Evolutionary conservation across 1,140 invertebrate species (phyloP).

Genomic region (Drosophila sulfurigaster): DNA sequence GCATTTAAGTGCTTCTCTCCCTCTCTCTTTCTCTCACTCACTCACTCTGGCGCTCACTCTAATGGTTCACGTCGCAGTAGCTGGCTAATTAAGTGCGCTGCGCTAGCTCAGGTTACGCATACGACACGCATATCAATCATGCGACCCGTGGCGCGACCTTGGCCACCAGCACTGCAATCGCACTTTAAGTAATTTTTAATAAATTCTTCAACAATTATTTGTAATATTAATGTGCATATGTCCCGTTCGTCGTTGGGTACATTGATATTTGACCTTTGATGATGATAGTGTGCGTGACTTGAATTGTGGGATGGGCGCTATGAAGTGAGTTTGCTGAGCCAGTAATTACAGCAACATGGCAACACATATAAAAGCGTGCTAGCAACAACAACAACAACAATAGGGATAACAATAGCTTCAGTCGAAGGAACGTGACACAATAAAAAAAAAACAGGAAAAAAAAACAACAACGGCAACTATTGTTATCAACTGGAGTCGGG

Average conservation of each 20-base stretch:
- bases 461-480: slow-evolving; percentile 15
- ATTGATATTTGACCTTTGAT: slow-evolving; percentile 64
- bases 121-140: slow-evolving; percentile 42
- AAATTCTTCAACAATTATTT: slow-evolving; percentile 14
- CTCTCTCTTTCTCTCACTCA: not conserved
- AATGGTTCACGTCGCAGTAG: not conserved
- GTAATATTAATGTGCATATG: slow-evolving; percentile 15
- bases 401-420: slow-evolving; percentile 39
- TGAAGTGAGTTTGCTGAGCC: slow-evolving; percentile 27
- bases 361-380: slow-evolving; percentile 62
- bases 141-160: slow-evolving; percentile 18
- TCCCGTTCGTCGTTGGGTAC: not conserved
- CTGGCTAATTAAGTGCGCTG: slow-evolving; percentile 11
- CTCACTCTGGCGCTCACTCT: not conserved
- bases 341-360: slow-evolving; percentile 62
- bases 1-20: slow-evolving; percentile 61
- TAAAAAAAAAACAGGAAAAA: slow-evolving; percentile 5
- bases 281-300: slow-evolving; percentile 42
- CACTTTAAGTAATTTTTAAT: slow-evolving; percentile 2
- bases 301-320: not conserved
- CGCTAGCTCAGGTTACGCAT: slow-evolving; percentile 33
- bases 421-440: slow-evolving; percentile 36
- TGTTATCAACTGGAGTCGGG: slow-evolving; percentile 16
- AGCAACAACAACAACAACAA: slow-evolving; percentile 52
- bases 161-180: not conserved